Conservation (phyloP, 2,888 invertebrate genomes). For the Halictus ligatus region DNA sequence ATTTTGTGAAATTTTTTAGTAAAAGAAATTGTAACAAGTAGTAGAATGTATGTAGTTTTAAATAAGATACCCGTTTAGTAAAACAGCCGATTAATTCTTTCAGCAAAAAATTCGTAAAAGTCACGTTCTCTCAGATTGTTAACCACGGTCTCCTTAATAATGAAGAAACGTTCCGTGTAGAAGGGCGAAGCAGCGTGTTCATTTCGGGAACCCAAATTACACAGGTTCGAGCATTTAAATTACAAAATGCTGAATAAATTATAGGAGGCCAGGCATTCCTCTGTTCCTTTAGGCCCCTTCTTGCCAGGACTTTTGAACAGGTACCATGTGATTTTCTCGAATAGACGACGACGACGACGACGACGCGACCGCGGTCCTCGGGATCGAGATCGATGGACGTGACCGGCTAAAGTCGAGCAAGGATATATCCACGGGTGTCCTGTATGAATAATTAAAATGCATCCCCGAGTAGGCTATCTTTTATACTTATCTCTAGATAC, state of each 20-base stretch:
- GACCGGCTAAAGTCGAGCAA: conserved; percentile 59
- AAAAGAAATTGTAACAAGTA: background rate
- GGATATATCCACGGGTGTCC: conserved; percentile 56
- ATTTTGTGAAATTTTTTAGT: background rate
- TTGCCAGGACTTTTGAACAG: conserved; percentile 21
- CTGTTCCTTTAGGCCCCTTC: background rate
- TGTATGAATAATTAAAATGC: conserved; percentile 65
- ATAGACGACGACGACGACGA: conserved; percentile 32
- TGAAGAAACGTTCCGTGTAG: background rate
- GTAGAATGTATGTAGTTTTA: background rate
- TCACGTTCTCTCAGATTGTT: background rate
- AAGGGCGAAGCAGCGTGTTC: background rate
- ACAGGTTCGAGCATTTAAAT: conserved; percentile 45
- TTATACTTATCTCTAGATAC: conserved; percentile 45
- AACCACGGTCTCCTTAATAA: conserved; percentile 5
- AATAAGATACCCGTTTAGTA: background rate
- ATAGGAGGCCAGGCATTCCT: background rate
- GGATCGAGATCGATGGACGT: conserved; percentile 64
- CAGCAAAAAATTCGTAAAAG: background rate
- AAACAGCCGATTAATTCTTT: background rate
- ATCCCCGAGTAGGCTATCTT: conserved; percentile 55
- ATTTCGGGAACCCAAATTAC: conserved; percentile 19
- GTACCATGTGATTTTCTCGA: conserved; percentile 44
- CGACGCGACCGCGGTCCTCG: conserved; percentile 19
- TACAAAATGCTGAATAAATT: conserved; percentile 52